Evolutionary conservation across 1,140 invertebrate genomes (phyloP).

Genomic region (Pseudobourletiella spinata): DNA sequence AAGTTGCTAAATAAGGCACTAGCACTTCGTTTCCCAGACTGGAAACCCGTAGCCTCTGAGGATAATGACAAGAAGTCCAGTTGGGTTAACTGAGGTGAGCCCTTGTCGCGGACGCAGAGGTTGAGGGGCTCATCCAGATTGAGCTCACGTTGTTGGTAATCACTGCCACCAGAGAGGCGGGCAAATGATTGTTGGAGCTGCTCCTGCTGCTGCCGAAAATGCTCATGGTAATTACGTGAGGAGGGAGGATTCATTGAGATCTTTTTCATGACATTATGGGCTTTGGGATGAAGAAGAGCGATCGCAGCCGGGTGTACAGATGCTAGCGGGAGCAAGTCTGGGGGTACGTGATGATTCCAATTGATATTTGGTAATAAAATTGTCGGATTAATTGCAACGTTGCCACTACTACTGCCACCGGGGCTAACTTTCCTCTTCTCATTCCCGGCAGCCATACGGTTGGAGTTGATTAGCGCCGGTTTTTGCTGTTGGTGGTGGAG

Average conservation of each 20-base stretch:
- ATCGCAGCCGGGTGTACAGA: neutral
- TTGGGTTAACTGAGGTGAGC: neutral
- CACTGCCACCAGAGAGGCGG: too few relatives aligned
- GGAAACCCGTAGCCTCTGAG: neutral
- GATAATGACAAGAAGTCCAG: neutral
- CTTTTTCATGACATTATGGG: conserved; percentile 7
- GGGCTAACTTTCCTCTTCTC: neutral
- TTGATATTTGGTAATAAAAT: neutral
- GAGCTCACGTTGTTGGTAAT: too few relatives aligned
- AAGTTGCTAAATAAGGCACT: neutral
- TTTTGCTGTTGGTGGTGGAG: neutral
- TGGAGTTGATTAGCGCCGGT: too few relatives aligned
- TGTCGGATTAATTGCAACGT: neutral
- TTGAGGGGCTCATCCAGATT: conserved; percentile 16
- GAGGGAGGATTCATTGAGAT: conserved; percentile 7
- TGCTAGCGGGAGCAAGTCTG: neutral
- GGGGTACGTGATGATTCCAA: neutral
- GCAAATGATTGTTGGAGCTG: neutral
- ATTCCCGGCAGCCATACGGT: too few relatives aligned
- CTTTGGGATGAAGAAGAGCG: neutral
- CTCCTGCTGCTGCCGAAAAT: neutral
- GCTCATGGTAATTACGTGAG: neutral
- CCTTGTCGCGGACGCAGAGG: conserved; percentile 10
- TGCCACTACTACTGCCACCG: neutral
- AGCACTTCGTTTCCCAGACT: neutral